A percentile compares a stretch with the other conserved stretches of the same genome.
Conservation (phyloP, 2,888 invertebrate species). For the Drosophila differens region DNA sequence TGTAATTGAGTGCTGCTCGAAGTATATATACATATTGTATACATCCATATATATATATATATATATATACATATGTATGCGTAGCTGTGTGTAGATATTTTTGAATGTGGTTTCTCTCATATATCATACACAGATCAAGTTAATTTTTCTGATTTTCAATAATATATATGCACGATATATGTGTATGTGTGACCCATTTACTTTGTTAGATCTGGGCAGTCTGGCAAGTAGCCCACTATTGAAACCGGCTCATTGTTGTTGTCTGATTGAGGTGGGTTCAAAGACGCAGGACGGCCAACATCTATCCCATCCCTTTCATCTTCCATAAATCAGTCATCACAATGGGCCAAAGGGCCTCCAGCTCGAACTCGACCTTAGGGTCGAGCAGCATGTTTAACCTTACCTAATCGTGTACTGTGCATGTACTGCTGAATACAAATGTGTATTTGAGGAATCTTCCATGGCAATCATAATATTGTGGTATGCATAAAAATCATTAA, state of each 20-base stretch:
- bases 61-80: neutral
- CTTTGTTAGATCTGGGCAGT: neutral
- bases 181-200: neutral
- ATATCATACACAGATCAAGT: constrained; percentile 13
- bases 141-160: constrained; percentile 8
- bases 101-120: neutral
- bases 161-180: neutral
- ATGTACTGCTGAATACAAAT: neutral
- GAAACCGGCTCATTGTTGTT: neutral
- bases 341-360: neutral
- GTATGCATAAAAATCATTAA: neutral
- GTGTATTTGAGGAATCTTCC: neutral
- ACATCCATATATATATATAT: neutral
- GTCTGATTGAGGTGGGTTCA: neutral
- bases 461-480: neutral
- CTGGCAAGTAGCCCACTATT: constrained; percentile 4
- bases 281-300: neutral
- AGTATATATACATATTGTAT: neutral
- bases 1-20: constrained; percentile 49
- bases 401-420: neutral
- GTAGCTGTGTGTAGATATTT: neutral
- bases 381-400: neutral
- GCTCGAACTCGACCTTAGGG: neutral
- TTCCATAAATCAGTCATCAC: constrained; percentile 4
- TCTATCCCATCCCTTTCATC: neutral